Conservation (phyloP, 2,888 invertebrate genomes). For the Agonopterix heracliana region DNA sequence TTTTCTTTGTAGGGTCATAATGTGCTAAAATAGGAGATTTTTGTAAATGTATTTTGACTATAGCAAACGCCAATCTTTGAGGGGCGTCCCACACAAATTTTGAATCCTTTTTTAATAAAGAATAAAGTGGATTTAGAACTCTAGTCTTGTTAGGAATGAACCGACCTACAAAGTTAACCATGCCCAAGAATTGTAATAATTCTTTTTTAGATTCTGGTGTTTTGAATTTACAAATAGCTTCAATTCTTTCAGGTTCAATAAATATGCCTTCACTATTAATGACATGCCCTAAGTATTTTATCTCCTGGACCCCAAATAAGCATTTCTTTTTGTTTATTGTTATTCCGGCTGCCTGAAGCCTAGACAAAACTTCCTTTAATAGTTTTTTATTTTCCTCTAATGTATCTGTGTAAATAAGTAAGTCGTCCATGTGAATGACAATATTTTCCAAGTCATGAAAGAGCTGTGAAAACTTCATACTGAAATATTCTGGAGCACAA, state of each 20-base stretch:
- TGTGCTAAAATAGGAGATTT: not conserved
- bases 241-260: constrained; percentile 5
- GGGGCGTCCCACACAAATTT: constrained; percentile 2
- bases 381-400: constrained; percentile 4
- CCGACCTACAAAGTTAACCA: constrained; percentile 10
- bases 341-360: constrained; percentile 5
- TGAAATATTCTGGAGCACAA: constrained; percentile 11
- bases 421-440: constrained; percentile 9
- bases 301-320: constrained; percentile 7
- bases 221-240: constrained; percentile 5
- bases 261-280: constrained; percentile 4
- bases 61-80: too few relatives aligned
- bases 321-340: constrained; percentile 12
- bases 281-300: constrained; percentile 10
- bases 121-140: constrained; percentile 3
- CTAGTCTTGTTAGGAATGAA: constrained; percentile 7
- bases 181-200: constrained; percentile 10
- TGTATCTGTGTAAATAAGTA: constrained; percentile 6
- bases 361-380: constrained; percentile 6
- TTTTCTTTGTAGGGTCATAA: constrained; percentile 1
- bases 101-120: constrained; percentile 2
- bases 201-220: constrained; percentile 7
- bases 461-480: constrained; percentile 10
- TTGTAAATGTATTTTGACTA: not conserved
- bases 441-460: constrained; percentile 4